A percentile compares a stretch with the other conserved stretches of the same genome.
These are phyloP conservation scores for Thymelicus sylvestris DNA, from an alignment of 2,888 invertebrate genomes.

Conservation along the genomic window DNA sequence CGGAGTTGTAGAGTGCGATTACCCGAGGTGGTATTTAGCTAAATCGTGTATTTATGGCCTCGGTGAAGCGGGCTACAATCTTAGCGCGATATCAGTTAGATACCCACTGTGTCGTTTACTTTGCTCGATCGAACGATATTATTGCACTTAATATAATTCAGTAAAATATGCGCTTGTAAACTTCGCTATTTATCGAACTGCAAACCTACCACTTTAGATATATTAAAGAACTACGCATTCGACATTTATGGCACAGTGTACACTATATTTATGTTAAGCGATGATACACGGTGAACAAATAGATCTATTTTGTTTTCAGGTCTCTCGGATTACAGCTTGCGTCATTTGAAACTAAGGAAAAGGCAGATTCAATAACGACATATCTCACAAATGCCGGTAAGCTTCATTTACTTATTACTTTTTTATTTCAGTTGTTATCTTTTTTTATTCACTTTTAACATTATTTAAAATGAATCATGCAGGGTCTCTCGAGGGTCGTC, in stretches of 20 bases:
- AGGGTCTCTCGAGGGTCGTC: too few relatives aligned
- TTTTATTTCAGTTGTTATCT: conserved; percentile 39
- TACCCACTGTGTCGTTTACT: conserved; percentile 32
- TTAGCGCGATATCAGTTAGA: conserved; percentile 37
- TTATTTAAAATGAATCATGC: too few relatives aligned
- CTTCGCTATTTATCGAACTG: conserved; percentile 28
- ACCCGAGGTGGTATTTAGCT: conserved; percentile 66
- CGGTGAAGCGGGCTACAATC: conserved; percentile 53
- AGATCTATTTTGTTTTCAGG: conserved; percentile 65
- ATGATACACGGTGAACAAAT: conserved; percentile 13
- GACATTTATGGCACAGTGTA: conserved; percentile 19
- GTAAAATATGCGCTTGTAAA: conserved; percentile 36
- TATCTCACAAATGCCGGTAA: conserved; percentile 92
- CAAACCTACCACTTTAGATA: conserved; percentile 25
- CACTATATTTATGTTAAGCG: conserved; percentile 34
- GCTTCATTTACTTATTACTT: conserved; percentile 23
- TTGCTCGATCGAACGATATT: conserved; percentile 34
- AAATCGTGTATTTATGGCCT: conserved; percentile 60
- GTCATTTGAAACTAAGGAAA: conserved; percentile 94
- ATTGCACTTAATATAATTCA: conserved; percentile 37
- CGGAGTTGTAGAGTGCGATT: conserved; percentile 70
- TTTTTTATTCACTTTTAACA: too few relatives aligned
- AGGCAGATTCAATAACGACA: conserved; percentile 92
- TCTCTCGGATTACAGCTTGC: conserved; percentile 93
- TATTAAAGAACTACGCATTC: conserved; percentile 15